These are phyloP conservation scores for Macrotrachela quadricornifera DNA, from an alignment of 1,140 invertebrate genomes.

Conservation along the genomic window DNA sequence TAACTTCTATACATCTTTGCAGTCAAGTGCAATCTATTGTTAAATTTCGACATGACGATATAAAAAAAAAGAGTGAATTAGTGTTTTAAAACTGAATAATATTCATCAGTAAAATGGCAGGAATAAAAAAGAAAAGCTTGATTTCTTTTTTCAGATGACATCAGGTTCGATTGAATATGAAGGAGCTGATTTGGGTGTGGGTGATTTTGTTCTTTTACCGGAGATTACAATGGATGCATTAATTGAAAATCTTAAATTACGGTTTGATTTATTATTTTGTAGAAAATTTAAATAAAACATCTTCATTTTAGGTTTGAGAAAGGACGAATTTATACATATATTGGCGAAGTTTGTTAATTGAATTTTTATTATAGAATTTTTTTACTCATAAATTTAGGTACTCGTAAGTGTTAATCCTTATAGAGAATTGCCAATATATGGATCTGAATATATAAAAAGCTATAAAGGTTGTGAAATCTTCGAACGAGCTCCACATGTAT, in stretches of 20 bases:
- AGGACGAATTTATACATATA: slow-evolving; percentile 74
- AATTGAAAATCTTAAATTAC: slow-evolving; percentile 61
- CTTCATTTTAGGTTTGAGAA: slow-evolving; percentile 50
- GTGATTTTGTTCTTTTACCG: slow-evolving; percentile 77
- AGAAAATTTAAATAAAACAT: slow-evolving; percentile 5
- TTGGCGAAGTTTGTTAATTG: slow-evolving; percentile 49
- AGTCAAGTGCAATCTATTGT: too few relatives aligned
- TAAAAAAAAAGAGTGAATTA: too few relatives aligned
- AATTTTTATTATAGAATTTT: too few relatives aligned
- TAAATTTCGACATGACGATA: too few relatives aligned
- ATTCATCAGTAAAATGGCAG: too few relatives aligned
- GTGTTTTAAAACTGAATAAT: too few relatives aligned
- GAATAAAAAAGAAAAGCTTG: too few relatives aligned
- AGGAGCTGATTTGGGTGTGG: slow-evolving; percentile 52
- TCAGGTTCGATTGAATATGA: slow-evolving; percentile 20
- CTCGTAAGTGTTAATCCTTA: slow-evolving; percentile 35
- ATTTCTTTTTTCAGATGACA: too few relatives aligned
- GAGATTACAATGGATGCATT: slow-evolving; percentile 64
- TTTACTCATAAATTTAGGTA: slow-evolving; percentile 24
- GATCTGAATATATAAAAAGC: background rate
- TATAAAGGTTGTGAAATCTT: slow-evolving; percentile 24
- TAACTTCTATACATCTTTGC: too few relatives aligned
- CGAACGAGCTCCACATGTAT: slow-evolving; percentile 83
- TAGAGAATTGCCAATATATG: slow-evolving; percentile 76
- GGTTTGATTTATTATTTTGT: slow-evolving; percentile 36